These are phyloP conservation scores for Sphaeridia pumilis DNA, from an alignment of 2,888 invertebrate species.

Conservation along the genomic window DNA sequence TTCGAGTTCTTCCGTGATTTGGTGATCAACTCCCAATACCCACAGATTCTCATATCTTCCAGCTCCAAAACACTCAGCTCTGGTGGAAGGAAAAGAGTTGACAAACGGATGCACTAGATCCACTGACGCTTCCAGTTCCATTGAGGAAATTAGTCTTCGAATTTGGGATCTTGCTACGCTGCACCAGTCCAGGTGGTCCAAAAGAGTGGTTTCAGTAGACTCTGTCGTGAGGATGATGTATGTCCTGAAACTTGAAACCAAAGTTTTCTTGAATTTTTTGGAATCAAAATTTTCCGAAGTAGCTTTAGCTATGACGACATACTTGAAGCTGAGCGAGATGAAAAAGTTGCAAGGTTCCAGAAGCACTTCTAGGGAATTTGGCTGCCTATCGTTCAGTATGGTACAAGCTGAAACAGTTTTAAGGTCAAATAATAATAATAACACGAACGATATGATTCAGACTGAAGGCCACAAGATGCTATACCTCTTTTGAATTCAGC, in stretches of 20 bases:
- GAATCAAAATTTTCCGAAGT: not conserved
- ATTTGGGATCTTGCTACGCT: slow-evolving; percentile 5
- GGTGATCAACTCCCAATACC: not conserved
- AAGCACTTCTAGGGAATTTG: not conserved
- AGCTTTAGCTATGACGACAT: not conserved
- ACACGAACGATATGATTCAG: not conserved
- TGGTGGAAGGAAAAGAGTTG: slow-evolving; percentile 4
- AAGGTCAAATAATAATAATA: not conserved
- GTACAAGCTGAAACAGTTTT: not conserved
- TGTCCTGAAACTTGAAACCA: not conserved
- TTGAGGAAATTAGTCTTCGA: not conserved
- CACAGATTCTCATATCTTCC: not conserved
- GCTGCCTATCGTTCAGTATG: not conserved
- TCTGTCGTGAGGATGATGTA: not conserved
- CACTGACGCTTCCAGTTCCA: not conserved
- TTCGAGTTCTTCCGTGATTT: not conserved
- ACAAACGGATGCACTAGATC: not conserved
- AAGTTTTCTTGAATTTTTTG: not conserved
- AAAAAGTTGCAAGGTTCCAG: not conserved
- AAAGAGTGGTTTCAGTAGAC: not conserved
- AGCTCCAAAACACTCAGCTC: not conserved
- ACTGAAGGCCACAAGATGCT: not conserved
- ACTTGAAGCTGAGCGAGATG: not conserved
- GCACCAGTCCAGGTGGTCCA: slow-evolving; percentile 3
- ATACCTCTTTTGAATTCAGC: slow-evolving; percentile 4